Conservation (phyloP, 2,797 vertebrate species). For the Megalops cyprinoides region DNA sequence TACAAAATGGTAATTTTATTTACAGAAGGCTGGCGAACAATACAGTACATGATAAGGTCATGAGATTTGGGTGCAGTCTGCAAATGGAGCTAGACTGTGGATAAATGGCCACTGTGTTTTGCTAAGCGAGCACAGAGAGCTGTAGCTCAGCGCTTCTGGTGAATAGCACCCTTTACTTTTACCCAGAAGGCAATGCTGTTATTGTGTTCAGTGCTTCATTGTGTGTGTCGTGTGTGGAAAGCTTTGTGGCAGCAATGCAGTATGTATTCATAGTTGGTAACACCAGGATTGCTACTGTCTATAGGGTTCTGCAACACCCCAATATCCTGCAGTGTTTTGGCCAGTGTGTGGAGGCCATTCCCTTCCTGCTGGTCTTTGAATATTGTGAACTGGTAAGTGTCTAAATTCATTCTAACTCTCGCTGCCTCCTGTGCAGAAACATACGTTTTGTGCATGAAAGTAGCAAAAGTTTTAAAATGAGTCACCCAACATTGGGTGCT, state of each 20-base stretch:
- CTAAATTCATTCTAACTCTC: background rate
- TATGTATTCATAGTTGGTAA: background rate
- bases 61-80: background rate
- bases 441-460: background rate
- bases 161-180: background rate
- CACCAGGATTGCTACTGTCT: background rate
- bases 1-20: background rate
- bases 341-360: conserved; percentile 94
- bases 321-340: conserved; percentile 94
- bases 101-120: background rate
- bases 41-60: background rate
- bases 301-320: conserved; percentile 86
- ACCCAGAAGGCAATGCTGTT: background rate
- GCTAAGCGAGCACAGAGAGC: background rate
- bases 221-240: background rate
- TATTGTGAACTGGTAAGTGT: conserved; percentile 95
- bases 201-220: background rate
- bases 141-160: background rate
- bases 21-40: background rate
- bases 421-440: background rate
- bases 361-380: conserved; percentile 94
- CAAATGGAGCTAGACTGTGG: background rate
- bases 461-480: background rate
- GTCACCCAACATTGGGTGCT: background rate
- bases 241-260: background rate